A percentile compares a stretch with the other conserved stretches of the same genome.
phyloP scores from a whole-genome alignment of 2,113 vertebrate genomes.

The Motacilla tschutschensis region DNA sequence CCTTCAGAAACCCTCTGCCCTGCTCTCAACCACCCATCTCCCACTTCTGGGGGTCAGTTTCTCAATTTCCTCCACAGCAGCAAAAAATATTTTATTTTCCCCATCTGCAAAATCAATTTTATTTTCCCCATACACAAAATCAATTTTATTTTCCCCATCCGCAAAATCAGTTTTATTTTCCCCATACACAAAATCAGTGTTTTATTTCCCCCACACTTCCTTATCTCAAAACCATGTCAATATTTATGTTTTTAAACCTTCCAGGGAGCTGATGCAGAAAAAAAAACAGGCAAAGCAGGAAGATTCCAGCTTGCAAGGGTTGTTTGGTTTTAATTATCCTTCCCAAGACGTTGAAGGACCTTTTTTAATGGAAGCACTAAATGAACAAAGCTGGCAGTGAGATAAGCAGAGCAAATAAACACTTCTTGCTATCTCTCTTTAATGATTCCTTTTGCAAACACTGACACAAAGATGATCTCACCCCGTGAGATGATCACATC shows the following conservation, averaged over 20 bases:
- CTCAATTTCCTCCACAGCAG: not conserved
- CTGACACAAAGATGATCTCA: not conserved
- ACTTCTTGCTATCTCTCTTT: not conserved
- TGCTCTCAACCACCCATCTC: not conserved
- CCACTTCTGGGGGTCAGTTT: fast-evolving
- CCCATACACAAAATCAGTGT: fast-evolving
- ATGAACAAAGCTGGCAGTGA: not conserved
- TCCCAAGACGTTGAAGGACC: not conserved
- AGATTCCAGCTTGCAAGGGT: not conserved
- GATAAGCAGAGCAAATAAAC: constrained; percentile 44
- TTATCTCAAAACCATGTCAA: not conserved
- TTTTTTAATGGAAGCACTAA: not conserved
- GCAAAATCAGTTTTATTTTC: not conserved
- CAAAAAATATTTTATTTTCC: not conserved
- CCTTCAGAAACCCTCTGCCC: not conserved
- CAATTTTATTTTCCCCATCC: not conserved
- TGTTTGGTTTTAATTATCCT: constrained; percentile 37
- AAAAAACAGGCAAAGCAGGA: not conserved
- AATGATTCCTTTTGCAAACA: constrained; percentile 7
- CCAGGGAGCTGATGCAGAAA: not conserved
- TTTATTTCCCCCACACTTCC: not conserved
- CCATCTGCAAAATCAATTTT: no score
- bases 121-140: not conserved
- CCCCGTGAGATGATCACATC: not conserved
- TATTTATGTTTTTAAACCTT: constrained; percentile 16